phyloP scores from a whole-genome alignment of 64 coral and sea anemone genomes.

The Pocillopora verrucosa region DNA sequence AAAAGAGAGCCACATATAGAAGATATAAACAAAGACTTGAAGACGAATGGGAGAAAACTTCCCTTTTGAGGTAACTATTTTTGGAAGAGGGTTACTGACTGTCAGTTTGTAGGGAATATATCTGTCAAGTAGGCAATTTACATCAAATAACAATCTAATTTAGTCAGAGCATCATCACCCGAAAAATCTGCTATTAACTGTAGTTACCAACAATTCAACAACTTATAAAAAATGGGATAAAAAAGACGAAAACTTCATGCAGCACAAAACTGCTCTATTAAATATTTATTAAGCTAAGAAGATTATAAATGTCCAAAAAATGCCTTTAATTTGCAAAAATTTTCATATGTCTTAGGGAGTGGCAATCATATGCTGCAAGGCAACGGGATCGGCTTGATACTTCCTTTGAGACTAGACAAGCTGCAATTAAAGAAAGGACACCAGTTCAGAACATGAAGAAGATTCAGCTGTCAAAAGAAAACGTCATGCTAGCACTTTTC shows the following conservation, averaged over 20 bases:
- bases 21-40: constrained; percentile 36
- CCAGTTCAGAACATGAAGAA: background rate
- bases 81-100: background rate
- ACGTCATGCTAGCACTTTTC: constrained; percentile 18
- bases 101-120: too few relatives aligned
- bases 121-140: too few relatives aligned
- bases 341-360: constrained; percentile 13
- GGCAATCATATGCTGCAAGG: constrained; percentile 37
- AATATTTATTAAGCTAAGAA: too few relatives aligned
- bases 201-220: too few relatives aligned
- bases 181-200: too few relatives aligned
- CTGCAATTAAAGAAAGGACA: background rate
- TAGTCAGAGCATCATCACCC: too few relatives aligned
- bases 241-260: too few relatives aligned
- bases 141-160: too few relatives aligned
- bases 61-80: constrained; percentile 39
- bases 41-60: constrained; percentile 51
- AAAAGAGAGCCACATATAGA: background rate
- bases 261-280: too few relatives aligned
- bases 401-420: background rate
- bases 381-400: constrained; percentile 24
- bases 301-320: too few relatives aligned
- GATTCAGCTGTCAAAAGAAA: background rate
- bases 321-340: too few relatives aligned
- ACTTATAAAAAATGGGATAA: too few relatives aligned